A percentile compares a stretch with the other conserved stretches of the same genome.
These are phyloP conservation scores for Fistularia commersonii DNA, from an alignment of 2,797 vertebrate genomes.

Conservation along the genomic window DNA sequence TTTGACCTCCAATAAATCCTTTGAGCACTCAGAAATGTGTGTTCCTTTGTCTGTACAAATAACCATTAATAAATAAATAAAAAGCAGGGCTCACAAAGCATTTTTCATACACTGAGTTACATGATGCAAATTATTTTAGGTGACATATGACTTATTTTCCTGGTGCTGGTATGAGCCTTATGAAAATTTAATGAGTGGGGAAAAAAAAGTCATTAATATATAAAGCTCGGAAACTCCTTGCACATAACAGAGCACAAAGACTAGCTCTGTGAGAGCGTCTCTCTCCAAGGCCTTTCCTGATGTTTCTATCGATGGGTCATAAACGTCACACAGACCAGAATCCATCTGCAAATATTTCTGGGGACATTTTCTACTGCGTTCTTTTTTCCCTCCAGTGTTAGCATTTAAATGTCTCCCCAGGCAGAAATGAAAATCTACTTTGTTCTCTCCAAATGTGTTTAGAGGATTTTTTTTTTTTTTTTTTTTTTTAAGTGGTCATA, in stretches of 20 bases:
- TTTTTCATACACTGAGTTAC: neutral
- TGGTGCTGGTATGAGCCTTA: no score
- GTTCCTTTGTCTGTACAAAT: no score
- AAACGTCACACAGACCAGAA: constrained; percentile 24
- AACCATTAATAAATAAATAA: no score
- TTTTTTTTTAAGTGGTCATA: constrained; percentile 32
- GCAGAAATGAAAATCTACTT: neutral
- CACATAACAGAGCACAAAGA: constrained; percentile 9
- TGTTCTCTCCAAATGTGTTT: neutral
- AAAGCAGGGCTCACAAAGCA: neutral
- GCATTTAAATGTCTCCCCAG: constrained; percentile 22
- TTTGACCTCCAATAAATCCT: no score
- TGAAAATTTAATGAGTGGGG: no score
- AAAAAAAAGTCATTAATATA: constrained; percentile 10
- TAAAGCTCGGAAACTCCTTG: constrained; percentile 14
- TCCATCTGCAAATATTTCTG: constrained; percentile 19
- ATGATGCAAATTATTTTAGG: no score
- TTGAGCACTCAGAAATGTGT: no score
- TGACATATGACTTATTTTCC: no score
- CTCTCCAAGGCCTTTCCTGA: neutral
- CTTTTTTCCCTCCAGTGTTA: neutral
- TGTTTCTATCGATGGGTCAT: constrained; percentile 23
- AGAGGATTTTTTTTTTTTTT: neutral
- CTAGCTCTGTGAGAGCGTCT: constrained; percentile 2
- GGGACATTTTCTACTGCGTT: neutral